Evolutionary conservation across 2,888 invertebrate genomes (phyloP).

Genomic region (Deilephila elpenor): DNA sequence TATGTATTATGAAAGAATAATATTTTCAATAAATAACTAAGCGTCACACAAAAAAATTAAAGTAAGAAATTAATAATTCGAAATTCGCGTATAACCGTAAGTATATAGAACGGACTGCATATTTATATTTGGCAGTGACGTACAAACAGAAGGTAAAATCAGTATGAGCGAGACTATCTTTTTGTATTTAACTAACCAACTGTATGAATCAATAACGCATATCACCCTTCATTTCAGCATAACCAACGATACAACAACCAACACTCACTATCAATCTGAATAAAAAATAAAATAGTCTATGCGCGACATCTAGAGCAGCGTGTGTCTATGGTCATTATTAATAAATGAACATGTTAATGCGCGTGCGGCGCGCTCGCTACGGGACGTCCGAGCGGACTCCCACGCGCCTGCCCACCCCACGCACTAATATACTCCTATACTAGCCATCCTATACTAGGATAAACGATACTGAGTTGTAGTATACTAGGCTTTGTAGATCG

Average conservation of each 20-base stretch:
- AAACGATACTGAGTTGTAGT: not conserved
- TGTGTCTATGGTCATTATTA: conserved; percentile 63
- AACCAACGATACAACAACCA: not conserved
- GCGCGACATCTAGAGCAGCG: conserved; percentile 1
- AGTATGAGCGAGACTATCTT: too few relatives aligned
- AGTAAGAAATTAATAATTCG: too few relatives aligned
- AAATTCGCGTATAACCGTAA: too few relatives aligned
- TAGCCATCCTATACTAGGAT: not conserved
- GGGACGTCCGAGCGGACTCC: conserved; percentile 64
- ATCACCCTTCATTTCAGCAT: not conserved
- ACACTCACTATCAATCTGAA: not conserved
- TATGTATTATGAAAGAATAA: too few relatives aligned
- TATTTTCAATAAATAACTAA: too few relatives aligned
- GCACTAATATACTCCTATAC: not conserved
- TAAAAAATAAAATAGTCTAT: not conserved
- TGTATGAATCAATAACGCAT: too few relatives aligned
- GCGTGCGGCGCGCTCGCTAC: conserved; percentile 55
- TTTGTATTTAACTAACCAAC: too few relatives aligned
- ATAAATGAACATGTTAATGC: conserved; percentile 80
- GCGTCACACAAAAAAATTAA: too few relatives aligned
- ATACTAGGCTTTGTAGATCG: not conserved
- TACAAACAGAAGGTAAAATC: too few relatives aligned
- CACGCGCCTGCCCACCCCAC: conserved; percentile 64
- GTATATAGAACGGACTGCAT: too few relatives aligned
- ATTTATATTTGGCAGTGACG: too few relatives aligned